Percentiles rank a stretch among this genome's conserved stretches.
Evolutionary conservation across 2,888 invertebrate species (phyloP).

Genomic region (Cosmorhoe ocellata): DNA sequence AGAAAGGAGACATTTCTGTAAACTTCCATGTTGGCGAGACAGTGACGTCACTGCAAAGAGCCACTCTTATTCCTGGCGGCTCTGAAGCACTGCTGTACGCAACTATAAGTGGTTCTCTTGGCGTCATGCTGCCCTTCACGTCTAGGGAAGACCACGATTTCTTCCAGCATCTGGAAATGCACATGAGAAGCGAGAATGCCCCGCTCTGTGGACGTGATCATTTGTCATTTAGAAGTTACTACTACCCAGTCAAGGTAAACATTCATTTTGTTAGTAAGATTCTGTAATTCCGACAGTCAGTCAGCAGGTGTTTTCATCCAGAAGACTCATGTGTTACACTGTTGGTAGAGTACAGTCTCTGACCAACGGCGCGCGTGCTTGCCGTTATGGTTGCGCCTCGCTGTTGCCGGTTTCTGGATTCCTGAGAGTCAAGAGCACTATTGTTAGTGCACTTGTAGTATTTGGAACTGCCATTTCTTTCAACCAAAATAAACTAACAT

Average conservation of each 20-base stretch:
- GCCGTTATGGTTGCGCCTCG: conserved; percentile 62
- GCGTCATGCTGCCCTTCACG: conserved; percentile 96
- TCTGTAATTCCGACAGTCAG: conserved; percentile 61
- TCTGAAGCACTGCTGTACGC: conserved; percentile 98
- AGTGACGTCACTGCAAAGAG: conserved; percentile 96
- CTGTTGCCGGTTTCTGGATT: conserved; percentile 48
- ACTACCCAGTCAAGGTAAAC: conserved; percentile 95
- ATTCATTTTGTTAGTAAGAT: neutral
- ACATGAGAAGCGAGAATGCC: conserved; percentile 98
- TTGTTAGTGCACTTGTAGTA: conserved; percentile 62
- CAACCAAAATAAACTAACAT: neutral
- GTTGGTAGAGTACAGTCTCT: conserved; percentile 64
- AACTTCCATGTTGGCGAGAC: conserved; percentile 98
- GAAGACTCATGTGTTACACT: conserved; percentile 69
- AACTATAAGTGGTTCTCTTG: conserved; percentile 96
- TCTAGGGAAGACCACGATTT: conserved; percentile 99
- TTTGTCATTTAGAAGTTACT: conserved; percentile 97
- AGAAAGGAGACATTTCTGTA: conserved; percentile 96
- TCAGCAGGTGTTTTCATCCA: conserved; percentile 60
- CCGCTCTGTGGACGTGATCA: conserved; percentile 99
- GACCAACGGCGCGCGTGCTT: conserved; percentile 41
- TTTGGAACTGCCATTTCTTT: conserved; percentile 63
- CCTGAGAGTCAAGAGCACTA: conserved; percentile 72
- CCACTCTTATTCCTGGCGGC: conserved; percentile 98
- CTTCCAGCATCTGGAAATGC: conserved; percentile 99